phyloP scores from a whole-genome alignment of 2,113 vertebrate species.

The Romanogobio albipinnatus region DNA sequence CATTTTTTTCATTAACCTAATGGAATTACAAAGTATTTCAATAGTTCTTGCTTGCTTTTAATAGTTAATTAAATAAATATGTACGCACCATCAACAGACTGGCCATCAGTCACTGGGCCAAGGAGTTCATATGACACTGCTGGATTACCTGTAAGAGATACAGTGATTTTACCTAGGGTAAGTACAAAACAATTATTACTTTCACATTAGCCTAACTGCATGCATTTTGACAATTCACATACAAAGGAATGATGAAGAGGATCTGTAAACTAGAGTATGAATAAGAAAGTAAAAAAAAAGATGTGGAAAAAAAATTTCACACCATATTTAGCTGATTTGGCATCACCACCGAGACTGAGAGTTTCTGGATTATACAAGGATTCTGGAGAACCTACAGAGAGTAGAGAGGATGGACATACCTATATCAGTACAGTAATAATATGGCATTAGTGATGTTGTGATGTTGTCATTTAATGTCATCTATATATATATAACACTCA shows the following conservation, averaged over 20 bases:
- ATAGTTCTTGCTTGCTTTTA: not conserved
- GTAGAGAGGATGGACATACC: not conserved
- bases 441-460: not conserved
- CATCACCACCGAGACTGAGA: constrained; percentile 50
- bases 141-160: constrained; percentile 54
- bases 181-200: not conserved
- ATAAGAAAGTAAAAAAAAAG: not conserved
- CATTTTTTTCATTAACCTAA: not conserved
- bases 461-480: not conserved
- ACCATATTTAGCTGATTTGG: constrained; percentile 49
- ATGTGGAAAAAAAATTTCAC: not conserved
- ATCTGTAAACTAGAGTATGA: not conserved
- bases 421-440: not conserved
- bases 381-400: constrained; percentile 51
- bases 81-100: constrained; percentile 35
- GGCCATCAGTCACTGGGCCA: constrained; percentile 60
- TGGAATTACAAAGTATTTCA: not conserved
- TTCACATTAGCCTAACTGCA: not conserved
- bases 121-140: constrained; percentile 54
- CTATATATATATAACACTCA: not conserved
- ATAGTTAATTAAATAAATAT: constrained; percentile 24
- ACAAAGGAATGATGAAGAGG: not conserved
- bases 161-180: not conserved
- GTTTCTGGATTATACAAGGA: constrained; percentile 57
- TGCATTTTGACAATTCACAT: not conserved